Base-by-base conservation (phyloP, 2,113 vertebrate species). In the Martes martes region DNA sequence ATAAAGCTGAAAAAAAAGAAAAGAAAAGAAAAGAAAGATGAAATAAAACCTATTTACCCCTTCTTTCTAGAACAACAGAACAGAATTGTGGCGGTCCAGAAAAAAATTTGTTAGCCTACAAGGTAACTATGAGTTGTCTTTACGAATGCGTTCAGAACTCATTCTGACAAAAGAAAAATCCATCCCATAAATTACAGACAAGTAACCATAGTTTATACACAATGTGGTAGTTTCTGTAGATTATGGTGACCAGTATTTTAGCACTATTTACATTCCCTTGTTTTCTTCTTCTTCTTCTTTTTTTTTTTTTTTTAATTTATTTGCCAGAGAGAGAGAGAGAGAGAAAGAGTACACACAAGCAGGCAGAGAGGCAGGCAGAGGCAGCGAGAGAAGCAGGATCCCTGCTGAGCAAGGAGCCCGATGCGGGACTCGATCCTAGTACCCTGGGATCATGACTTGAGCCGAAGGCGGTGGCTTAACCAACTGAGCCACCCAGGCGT, bases 281-380 rank as follows among this genome's bases (percentile, higher is more conserved):
- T 91, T 94, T 96, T 92, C 59, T 89, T 95, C 33, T 95, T 96
- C 59, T 89, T 95, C 33, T 95, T 96, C 59, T 89, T 95, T 28
- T 95, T 96, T 78, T 36, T 36, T 36, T 36, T 36, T 36, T 36
- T 36, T 36, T 36, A 36, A 36, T 36, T 36, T 36, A 36, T 36
- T 36, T 36, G 36, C 36, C 36, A 36, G 36, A 36, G 36, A 36
- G 36, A 36, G 36, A 36, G 36, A 36, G 36, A 36, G 36, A 36
- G 36, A 36, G 36, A 36, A 36, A 36, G 36, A 36, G 36, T 36
- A 36, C 36, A 36, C 36, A 36, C 36, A 36, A 36, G 36, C 36
- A 36, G 36, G 36, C 36, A 36, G 36, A 36, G 36, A 36, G 36
- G 36, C 36, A 36, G 36, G 36, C 36, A 36, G 36, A 36, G 36